These are phyloP conservation scores for Syrrhaptes paradoxus DNA, from an alignment of 2,113 vertebrate genomes.

Conservation along the genomic window DNA sequence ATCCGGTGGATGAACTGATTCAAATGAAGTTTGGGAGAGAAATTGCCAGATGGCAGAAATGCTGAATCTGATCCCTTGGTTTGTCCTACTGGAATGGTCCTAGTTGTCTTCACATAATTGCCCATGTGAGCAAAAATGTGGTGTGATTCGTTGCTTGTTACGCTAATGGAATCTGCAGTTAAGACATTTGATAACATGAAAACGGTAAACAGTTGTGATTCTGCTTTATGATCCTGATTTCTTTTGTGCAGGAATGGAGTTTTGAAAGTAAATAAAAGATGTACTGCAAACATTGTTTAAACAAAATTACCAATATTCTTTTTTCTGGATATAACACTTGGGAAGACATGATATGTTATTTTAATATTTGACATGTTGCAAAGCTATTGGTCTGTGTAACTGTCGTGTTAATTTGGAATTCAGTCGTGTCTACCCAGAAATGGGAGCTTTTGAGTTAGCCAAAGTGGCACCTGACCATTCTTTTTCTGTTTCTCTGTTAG, in stretches of 20 bases:
- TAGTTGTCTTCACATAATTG: neutral
- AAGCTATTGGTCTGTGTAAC: neutral
- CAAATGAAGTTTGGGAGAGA: neutral
- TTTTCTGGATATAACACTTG: neutral
- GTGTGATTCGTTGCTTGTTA: neutral
- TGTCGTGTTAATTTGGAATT: neutral
- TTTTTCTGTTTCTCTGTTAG: conserved; percentile 65
- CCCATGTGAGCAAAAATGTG: neutral
- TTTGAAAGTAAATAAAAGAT: neutral
- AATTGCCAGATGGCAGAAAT: neutral
- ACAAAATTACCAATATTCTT: neutral
- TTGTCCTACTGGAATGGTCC: neutral
- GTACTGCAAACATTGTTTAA: neutral
- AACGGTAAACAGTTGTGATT: neutral
- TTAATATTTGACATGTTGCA: neutral
- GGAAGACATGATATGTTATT: neutral
- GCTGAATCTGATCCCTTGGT: neutral
- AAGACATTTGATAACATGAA: neutral
- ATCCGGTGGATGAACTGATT: neutral
- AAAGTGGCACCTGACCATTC: neutral
- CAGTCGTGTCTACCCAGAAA: neutral
- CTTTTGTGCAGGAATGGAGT: neutral
- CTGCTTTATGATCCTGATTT: neutral
- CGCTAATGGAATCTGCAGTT: neutral
- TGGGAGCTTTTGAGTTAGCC: neutral